Conservation (phyloP, 2,888 invertebrate genomes). For the Seira musarum region DNA sequence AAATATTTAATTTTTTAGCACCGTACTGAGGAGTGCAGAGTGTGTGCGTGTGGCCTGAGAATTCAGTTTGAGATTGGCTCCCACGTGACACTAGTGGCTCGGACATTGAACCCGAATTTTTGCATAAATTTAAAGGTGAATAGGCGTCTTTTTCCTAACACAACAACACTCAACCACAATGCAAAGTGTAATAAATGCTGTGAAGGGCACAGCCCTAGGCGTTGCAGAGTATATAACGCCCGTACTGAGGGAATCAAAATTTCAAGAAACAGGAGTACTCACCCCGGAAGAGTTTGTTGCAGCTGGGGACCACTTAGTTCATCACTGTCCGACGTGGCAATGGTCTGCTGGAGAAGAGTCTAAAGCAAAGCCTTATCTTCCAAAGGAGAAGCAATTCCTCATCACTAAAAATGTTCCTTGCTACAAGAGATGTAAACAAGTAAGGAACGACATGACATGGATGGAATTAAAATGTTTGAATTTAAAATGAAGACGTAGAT, state of each 20-base stretch:
- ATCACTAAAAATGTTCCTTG: conserved; percentile 98
- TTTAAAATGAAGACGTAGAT: background rate
- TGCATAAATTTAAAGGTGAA: no score
- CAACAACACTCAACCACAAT: no score
- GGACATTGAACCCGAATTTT: no score
- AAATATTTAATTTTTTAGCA: no score
- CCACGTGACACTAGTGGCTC: no score
- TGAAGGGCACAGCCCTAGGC: conserved; percentile 95
- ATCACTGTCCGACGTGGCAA: conserved; percentile 99
- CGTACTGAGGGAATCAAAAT: conserved; percentile 85
- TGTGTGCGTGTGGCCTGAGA: no score
- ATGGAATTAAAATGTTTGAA: background rate
- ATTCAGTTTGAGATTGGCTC: no score
- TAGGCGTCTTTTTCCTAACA: no score
- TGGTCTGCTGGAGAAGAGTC: conserved; percentile 95
- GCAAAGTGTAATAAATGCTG: conserved; percentile 96
- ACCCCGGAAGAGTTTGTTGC: conserved; percentile 99
- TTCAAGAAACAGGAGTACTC: conserved; percentile 85
- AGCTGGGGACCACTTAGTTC: conserved; percentile 98
- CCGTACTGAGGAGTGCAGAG: no score
- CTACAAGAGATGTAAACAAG: conserved; percentile 93
- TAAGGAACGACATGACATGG: conserved; percentile 69
- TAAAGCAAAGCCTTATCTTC: conserved; percentile 91
- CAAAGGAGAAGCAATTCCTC: conserved; percentile 96
- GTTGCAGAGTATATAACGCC: conserved; percentile 98